These are phyloP conservation scores for Nerophis ophidion DNA, from an alignment of 2,113 vertebrate species.

Conservation along the genomic window DNA sequence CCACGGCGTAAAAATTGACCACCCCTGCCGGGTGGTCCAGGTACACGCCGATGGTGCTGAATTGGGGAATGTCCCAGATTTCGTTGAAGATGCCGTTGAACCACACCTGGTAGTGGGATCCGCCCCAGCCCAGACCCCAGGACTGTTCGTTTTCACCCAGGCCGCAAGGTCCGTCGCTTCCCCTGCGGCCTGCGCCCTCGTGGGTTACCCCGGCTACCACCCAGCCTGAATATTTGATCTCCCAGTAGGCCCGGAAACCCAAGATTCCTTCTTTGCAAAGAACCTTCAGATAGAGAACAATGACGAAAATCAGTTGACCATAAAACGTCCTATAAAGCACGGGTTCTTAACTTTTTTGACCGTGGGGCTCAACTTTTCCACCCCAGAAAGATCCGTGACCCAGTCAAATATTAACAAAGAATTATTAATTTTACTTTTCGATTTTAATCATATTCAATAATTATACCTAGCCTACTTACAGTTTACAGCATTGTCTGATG, in stretches of 20 bases:
- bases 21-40: constrained; percentile 56
- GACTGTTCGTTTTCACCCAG: constrained; percentile 58
- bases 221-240: constrained; percentile 48
- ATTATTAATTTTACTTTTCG: too few relatives aligned
- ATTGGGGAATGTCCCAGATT: constrained; percentile 31
- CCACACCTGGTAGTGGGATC: constrained; percentile 46
- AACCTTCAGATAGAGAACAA: constrained; percentile 14
- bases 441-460: too few relatives aligned
- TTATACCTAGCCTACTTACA: too few relatives aligned
- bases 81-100: constrained; percentile 28
- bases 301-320: too few relatives aligned
- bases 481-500: too few relatives aligned
- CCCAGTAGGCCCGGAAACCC: constrained; percentile 51
- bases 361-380: too few relatives aligned
- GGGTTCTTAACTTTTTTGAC: too few relatives aligned
- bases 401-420: too few relatives aligned
- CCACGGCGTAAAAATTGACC: constrained; percentile 43
- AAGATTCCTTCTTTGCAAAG: constrained; percentile 49
- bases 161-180: constrained; percentile 33
- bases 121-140: constrained; percentile 53
- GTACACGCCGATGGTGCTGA: constrained; percentile 46
- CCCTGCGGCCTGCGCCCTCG: constrained; percentile 39
- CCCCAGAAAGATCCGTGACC: too few relatives aligned
- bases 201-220: constrained; percentile 38
- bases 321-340: too few relatives aligned